phyloP scores from a whole-genome alignment of 2,888 invertebrate genomes.

The Acrobasis suavella region DNA sequence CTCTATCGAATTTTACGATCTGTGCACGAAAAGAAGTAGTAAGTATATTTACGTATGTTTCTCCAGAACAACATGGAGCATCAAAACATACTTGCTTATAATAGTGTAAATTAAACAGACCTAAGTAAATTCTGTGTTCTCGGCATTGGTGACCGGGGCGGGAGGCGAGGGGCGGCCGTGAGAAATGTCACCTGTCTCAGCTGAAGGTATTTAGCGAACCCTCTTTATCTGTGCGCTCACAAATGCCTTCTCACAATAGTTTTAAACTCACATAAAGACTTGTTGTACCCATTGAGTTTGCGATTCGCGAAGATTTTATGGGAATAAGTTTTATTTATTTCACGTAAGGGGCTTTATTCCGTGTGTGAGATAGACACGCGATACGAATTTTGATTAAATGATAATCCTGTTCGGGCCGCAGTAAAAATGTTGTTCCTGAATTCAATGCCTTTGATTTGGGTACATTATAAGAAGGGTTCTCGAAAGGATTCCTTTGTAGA shows the following conservation, averaged over 20 bases:
- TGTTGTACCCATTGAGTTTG: slow-evolving; percentile 17
- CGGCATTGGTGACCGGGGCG: background rate
- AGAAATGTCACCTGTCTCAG: slow-evolving; percentile 22
- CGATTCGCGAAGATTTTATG: slow-evolving; percentile 12
- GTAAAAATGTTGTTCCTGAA: background rate
- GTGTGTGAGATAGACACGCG: slow-evolving; percentile 18
- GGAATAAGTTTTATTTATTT: slow-evolving; percentile 17
- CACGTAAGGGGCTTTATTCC: slow-evolving; percentile 2
- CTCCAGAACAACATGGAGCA: too few species aligned
- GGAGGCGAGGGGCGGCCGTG: slow-evolving; percentile 3
- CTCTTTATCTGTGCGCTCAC: slow-evolving; percentile 14
- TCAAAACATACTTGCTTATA: too few species aligned
- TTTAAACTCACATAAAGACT: slow-evolving; percentile 19
- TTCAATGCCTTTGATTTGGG: slow-evolving; percentile 15
- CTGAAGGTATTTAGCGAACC: slow-evolving; percentile 21
- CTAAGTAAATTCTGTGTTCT: background rate
- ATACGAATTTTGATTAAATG: slow-evolving; percentile 20
- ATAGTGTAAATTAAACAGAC: too few species aligned
- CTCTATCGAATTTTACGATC: too few species aligned
- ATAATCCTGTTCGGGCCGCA: background rate
- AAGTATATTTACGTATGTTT: too few species aligned
- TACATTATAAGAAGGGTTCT: slow-evolving; percentile 5
- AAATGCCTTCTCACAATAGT: slow-evolving; percentile 21
- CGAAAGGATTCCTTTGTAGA: background rate
- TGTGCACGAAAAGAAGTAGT: too few species aligned